Percentiles rank a stretch among this genome's conserved stretches.
Conservation (phyloP, 2,797 vertebrate species). For the Capromys pilorides region DNA sequence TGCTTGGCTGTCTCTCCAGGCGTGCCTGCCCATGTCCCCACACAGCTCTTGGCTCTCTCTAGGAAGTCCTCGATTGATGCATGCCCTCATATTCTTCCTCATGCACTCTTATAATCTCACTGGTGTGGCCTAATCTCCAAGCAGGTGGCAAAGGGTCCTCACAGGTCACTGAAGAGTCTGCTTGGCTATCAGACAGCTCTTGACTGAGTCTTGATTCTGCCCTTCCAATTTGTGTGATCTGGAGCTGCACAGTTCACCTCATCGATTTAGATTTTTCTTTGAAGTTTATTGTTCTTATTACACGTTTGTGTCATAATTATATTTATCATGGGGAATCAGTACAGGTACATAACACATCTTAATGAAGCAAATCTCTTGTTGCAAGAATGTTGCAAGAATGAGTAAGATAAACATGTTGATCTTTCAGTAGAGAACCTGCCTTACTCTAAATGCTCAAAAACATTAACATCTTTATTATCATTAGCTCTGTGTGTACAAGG, state of each 20-base stretch:
- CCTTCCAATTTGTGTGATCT: neutral
- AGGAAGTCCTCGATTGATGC: neutral
- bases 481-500: neutral
- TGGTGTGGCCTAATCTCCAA: neutral
- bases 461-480: neutral
- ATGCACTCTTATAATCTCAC: neutral
- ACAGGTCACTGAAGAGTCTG: neutral
- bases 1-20: neutral
- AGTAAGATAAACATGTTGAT: neutral
- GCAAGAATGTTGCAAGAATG: constrained; percentile 23
- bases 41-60: neutral
- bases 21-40: neutral
- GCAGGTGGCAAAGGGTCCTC: neutral
- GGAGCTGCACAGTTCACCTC: neutral
- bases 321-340: too few species aligned
- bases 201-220: neutral
- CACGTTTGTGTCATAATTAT: neutral
- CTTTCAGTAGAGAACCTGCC: neutral
- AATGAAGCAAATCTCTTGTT: neutral
- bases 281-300: neutral
- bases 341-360: neutral
- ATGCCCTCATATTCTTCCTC: neutral
- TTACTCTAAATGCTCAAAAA: neutral
- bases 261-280: neutral
- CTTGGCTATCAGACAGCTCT: neutral